phyloP scores from a whole-genome alignment of 1,140 invertebrate genomes.

The Drosophila bipectinata region DNA sequence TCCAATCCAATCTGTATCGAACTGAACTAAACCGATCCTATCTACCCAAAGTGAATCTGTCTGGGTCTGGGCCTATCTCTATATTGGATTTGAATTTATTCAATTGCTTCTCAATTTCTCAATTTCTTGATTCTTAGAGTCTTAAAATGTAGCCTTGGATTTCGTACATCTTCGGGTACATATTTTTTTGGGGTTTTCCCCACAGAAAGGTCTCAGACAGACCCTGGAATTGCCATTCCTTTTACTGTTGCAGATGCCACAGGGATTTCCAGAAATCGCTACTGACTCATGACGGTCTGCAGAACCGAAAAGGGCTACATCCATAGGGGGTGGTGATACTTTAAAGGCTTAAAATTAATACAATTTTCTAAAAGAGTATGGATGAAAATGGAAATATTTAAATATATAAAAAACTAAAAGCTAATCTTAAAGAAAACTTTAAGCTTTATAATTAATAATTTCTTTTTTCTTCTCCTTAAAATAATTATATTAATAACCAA shows the following conservation, averaged over 20 bases:
- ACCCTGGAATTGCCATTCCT: background rate
- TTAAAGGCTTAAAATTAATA: background rate
- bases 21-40: background rate
- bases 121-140: background rate
- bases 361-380: no score
- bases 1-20: no score
- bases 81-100: background rate
- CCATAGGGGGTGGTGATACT: background rate
- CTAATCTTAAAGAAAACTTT: no score
- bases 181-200: background rate
- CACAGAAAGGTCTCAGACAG: background rate
- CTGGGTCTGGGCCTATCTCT: background rate
- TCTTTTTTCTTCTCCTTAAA: no score
- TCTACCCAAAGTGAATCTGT: background rate
- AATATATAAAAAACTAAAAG: no score
- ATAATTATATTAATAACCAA: no score
- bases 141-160: background rate
- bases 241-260: constrained; percentile 5
- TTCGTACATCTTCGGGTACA: background rate
- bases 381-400: no score
- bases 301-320: background rate
- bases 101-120: background rate
- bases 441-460: no score
- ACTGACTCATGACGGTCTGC: constrained; percentile 6
- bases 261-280: constrained; percentile 1